Conservation (phyloP, 2,888 invertebrate species). For the Drosophila anomelani region DNA sequence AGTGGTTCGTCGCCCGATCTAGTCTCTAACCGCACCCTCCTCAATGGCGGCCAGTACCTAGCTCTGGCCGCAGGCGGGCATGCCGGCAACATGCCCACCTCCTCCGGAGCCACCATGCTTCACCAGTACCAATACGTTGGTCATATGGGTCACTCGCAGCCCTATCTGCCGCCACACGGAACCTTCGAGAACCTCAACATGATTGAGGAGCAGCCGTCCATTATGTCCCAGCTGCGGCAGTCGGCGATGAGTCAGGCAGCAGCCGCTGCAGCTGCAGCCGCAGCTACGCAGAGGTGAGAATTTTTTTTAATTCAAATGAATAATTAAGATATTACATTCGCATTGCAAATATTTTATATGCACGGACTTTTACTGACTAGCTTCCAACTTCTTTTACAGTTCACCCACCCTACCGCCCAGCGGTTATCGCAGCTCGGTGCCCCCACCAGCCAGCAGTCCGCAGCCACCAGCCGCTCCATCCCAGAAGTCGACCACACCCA, state of each 20-base stretch:
- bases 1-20: slow-evolving; percentile 92
- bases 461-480: slow-evolving; percentile 84
- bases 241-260: slow-evolving; percentile 80
- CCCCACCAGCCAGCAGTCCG: slow-evolving; percentile 72
- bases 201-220: slow-evolving; percentile 84
- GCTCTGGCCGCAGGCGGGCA: slow-evolving; percentile 58
- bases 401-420: slow-evolving; percentile 85
- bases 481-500: slow-evolving; percentile 52
- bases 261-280: slow-evolving; percentile 58
- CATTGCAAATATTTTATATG: too few species aligned
- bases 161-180: slow-evolving; percentile 87
- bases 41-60: slow-evolving; percentile 84
- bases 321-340: too few species aligned
- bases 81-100: slow-evolving; percentile 85
- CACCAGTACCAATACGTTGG: slow-evolving; percentile 82
- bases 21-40: slow-evolving; percentile 89
- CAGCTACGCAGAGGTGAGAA: slow-evolving; percentile 58
- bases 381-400: slow-evolving; percentile 5
- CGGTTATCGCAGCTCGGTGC: slow-evolving; percentile 85
- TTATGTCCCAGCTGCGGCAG: slow-evolving; percentile 81
- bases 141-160: slow-evolving; percentile 84
- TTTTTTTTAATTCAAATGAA: too few species aligned
- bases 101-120: slow-evolving; percentile 74
- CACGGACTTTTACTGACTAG: not conserved
- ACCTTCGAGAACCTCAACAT: slow-evolving; percentile 91